phyloP scores from a whole-genome alignment of 2,888 invertebrate genomes.

The Crioceris asparagi region DNA sequence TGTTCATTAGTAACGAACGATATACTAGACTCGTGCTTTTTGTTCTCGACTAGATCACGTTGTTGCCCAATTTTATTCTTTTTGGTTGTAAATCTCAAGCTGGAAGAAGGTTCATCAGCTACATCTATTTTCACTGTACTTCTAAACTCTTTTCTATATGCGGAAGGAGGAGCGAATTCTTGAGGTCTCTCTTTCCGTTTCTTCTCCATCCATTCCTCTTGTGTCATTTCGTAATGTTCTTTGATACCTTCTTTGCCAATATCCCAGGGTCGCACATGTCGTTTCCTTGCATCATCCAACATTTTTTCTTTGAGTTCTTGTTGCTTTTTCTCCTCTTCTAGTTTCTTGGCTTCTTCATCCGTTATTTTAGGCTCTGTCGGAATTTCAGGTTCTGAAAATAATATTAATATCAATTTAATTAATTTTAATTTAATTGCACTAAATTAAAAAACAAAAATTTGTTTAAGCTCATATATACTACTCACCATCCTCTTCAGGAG shows the following conservation, averaged over 20 bases:
- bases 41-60: no score
- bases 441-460: no score
- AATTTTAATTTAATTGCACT: no score
- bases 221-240: constrained; percentile 49
- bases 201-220: constrained; percentile 68
- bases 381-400: constrained; percentile 3
- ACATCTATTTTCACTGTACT: constrained; percentile 6
- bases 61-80: no score
- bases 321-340: constrained; percentile 27
- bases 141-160: constrained; percentile 22
- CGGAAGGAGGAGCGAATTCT: constrained; percentile 67
- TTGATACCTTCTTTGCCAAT: constrained; percentile 54
- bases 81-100: no score
- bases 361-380: constrained; percentile 13
- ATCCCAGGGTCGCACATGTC: constrained; percentile 61
- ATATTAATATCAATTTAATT: constrained; percentile 4
- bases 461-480: background rate
- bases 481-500: constrained; percentile 50
- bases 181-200: constrained; percentile 57
- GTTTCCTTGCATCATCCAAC: constrained; percentile 42
- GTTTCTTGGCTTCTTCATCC: constrained; percentile 20
- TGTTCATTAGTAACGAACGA: no score
- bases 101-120: no score
- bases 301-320: constrained; percentile 41
- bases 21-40: no score